These are phyloP conservation scores for Thamnaconus septentrionalis DNA, from an alignment of 2,113 vertebrate genomes.

Conservation along the genomic window DNA sequence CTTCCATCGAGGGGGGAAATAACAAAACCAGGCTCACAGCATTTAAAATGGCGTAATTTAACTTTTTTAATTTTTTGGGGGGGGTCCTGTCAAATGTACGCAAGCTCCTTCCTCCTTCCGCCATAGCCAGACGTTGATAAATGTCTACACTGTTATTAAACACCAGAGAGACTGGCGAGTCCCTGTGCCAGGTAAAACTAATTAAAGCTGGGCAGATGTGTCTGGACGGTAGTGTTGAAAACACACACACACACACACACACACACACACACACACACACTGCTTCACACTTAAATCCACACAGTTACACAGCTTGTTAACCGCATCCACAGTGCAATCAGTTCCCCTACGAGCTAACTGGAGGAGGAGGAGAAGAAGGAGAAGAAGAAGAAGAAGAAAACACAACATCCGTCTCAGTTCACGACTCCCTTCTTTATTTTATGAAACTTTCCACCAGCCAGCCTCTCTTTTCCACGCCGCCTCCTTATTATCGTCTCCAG, in stretches of 20 bases:
- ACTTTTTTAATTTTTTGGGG: constrained; percentile 43
- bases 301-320: constrained; percentile 46
- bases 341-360: constrained; percentile 45
- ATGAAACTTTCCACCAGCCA: constrained; percentile 47
- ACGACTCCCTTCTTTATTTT: constrained; percentile 36
- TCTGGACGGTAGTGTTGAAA: constrained; percentile 55
- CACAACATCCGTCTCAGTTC: constrained; percentile 40
- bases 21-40: constrained; percentile 25
- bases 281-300: neutral
- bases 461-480: constrained; percentile 28
- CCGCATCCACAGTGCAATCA: constrained; percentile 53
- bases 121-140: constrained; percentile 65
- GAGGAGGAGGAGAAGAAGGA: constrained; percentile 24
- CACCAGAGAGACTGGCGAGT: constrained; percentile 58
- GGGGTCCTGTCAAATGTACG: constrained; percentile 59
- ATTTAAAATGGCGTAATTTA: constrained; percentile 35
- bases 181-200: constrained; percentile 70
- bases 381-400: constrained; percentile 12
- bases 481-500: constrained; percentile 48
- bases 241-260: constrained; percentile 20
- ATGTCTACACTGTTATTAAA: constrained; percentile 72
- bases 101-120: constrained; percentile 51
- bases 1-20: neutral
- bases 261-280: constrained; percentile 31
- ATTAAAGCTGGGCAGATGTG: constrained; percentile 76